Conservation (phyloP, 2,113 vertebrate genomes). For the Hippoglossus stenolepis region DNA sequence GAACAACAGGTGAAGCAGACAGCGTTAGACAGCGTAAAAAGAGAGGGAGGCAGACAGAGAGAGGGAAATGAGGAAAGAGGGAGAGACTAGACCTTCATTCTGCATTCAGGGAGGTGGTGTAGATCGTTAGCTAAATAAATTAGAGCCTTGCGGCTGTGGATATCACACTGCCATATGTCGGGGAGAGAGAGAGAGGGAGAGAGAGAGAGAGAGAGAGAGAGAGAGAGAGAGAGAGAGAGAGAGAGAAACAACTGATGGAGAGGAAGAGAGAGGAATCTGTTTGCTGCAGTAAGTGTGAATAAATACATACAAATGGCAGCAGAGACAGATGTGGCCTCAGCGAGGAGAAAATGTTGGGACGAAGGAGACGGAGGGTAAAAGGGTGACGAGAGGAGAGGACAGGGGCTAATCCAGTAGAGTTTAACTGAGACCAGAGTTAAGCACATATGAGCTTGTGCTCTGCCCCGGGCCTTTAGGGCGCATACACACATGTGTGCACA, state of each 20-base stretch:
- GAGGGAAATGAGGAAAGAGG: conserved; percentile 22
- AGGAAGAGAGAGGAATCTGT: conserved; percentile 59
- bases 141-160: conserved; percentile 78
- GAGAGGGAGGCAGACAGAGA: neutral
- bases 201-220: neutral
- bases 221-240: neutral
- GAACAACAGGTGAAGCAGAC: conserved; percentile 73
- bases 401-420: conserved; percentile 67
- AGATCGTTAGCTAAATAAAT: conserved; percentile 83
- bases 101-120: conserved; percentile 75
- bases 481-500: neutral
- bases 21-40: conserved; percentile 27
- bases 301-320: conserved; percentile 68
- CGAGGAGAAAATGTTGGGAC: conserved; percentile 28
- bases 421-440: conserved; percentile 67
- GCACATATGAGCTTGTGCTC: conserved; percentile 62
- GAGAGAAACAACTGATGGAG: conserved; percentile 38
- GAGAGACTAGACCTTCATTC: conserved; percentile 70
- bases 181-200: conserved; percentile 9
- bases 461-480: conserved; percentile 49
- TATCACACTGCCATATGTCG: conserved; percentile 80
- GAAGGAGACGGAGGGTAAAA: conserved; percentile 6
- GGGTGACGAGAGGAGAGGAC: conserved; percentile 49
- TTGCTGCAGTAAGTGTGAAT: conserved; percentile 67
- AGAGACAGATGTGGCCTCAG: conserved; percentile 59